phyloP scores from a whole-genome alignment of 2,113 vertebrate genomes.

The Notothenia coriiceps region DNA sequence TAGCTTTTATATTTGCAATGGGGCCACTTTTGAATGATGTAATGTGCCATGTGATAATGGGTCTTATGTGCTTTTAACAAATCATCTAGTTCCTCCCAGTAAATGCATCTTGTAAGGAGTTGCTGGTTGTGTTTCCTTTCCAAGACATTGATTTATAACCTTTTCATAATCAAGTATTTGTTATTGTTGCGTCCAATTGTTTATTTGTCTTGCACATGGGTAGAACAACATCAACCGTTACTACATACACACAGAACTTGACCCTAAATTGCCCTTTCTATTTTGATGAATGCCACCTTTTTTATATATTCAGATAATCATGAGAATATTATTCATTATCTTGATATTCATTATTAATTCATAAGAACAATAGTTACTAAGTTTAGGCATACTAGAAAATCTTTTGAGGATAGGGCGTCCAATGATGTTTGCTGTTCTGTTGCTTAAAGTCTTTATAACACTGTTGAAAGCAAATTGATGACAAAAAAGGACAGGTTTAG shows the following conservation, averaged over 20 bases:
- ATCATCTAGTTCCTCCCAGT: conserved; percentile 81
- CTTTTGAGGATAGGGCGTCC: too few species aligned
- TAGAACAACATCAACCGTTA: neutral
- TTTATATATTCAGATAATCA: neutral
- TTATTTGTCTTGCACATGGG: conserved; percentile 2
- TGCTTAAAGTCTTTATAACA: neutral
- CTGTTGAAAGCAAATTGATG: neutral
- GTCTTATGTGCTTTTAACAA: conserved; percentile 94
- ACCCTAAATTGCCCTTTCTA: neutral
- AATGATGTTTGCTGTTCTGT: neutral
- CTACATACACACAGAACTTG: neutral
- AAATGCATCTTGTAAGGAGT: conserved; percentile 86
- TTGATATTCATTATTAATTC: neutral
- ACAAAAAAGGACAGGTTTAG: neutral
- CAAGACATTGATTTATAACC: conserved; percentile 88
- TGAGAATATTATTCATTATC: neutral
- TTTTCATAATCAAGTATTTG: conserved; percentile 85
- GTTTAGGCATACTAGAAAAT: neutral
- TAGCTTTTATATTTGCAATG: conserved; percentile 88
- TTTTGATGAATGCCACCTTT: neutral
- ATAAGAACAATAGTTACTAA: neutral
- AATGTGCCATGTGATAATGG: conserved; percentile 90
- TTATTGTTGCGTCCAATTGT: neutral
- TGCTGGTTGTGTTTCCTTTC: conserved; percentile 75
- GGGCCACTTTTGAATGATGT: conserved; percentile 89